Conservation (phyloP, 2,113 vertebrate species). For the Pyrgilauda ruficollis region DNA sequence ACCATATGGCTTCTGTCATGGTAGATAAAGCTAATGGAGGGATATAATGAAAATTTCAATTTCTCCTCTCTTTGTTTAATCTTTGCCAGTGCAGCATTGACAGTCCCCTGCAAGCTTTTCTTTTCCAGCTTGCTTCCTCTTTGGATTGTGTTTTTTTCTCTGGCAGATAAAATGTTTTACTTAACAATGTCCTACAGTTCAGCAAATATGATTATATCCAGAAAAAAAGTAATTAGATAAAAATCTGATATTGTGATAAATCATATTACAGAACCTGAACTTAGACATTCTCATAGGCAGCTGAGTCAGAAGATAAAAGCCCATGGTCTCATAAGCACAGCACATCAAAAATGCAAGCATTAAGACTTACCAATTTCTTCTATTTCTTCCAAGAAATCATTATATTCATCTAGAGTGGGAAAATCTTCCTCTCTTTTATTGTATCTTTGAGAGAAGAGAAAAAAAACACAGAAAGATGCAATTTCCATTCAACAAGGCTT, state of each 20-base stretch:
- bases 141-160: background rate
- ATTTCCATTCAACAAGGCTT: background rate
- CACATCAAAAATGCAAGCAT: slow-evolving; percentile 47
- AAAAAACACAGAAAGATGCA: background rate
- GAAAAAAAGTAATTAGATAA: slow-evolving; percentile 28
- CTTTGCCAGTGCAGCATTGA: background rate
- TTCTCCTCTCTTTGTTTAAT: slow-evolving; percentile 40
- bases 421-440: slow-evolving; percentile 98
- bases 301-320: slow-evolving; percentile 47
- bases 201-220: slow-evolving; percentile 39
- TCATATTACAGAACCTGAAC: slow-evolving; percentile 17
- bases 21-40: slow-evolving; percentile 51
- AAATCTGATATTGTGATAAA: slow-evolving; percentile 40
- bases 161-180: slow-evolving; percentile 43
- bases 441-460: slow-evolving; percentile 81
- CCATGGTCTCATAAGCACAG: background rate
- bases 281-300: slow-evolving; percentile 19
- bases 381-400: slow-evolving; percentile 94
- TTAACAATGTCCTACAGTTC: background rate
- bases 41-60: slow-evolving; percentile 44
- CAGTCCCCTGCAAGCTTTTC: background rate
- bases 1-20: slow-evolving; percentile 62
- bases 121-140: slow-evolving; percentile 11
- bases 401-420: slow-evolving; percentile 87
- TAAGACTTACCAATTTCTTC: slow-evolving; percentile 91